phyloP scores from a whole-genome alignment of 2,888 invertebrate genomes.

The Xestoiulus laeticollis region DNA sequence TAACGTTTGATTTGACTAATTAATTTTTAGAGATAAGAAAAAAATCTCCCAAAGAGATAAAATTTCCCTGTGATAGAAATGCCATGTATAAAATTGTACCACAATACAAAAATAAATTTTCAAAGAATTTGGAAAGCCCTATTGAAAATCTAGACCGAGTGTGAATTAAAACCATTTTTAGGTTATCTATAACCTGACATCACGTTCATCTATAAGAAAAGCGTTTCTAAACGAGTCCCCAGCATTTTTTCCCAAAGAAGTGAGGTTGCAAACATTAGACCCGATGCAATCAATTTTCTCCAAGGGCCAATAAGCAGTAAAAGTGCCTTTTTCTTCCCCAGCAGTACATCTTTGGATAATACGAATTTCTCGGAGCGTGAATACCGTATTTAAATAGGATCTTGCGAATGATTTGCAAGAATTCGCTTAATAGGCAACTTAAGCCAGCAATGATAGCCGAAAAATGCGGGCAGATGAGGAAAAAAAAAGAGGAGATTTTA shows the following conservation, averaged over 20 bases:
- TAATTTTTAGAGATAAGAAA: too few relatives aligned
- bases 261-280: background rate
- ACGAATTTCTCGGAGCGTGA: background rate
- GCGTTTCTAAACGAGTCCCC: background rate
- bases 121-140: too few relatives aligned
- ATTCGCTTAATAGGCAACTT: constrained; percentile 9
- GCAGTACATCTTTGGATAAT: background rate
- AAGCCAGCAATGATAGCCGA: background rate
- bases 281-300: constrained; percentile 9
- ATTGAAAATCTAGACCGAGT: background rate
- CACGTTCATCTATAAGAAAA: background rate
- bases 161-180: background rate
- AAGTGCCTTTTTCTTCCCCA: background rate
- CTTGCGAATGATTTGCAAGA: background rate
- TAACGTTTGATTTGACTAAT: too few relatives aligned
- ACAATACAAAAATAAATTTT: too few relatives aligned
- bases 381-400: constrained; percentile 9
- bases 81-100: too few relatives aligned
- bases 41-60: too few relatives aligned
- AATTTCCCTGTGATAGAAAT: too few relatives aligned
- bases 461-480: background rate
- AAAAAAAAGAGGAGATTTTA: constrained; percentile 4
- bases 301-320: background rate
- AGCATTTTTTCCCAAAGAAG: background rate
- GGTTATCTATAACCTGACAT: too few relatives aligned